A percentile compares a stretch with the other conserved stretches of the same genome.
Conservation (phyloP, 2,113 vertebrate species). For the Eidolon helvum region DNA sequence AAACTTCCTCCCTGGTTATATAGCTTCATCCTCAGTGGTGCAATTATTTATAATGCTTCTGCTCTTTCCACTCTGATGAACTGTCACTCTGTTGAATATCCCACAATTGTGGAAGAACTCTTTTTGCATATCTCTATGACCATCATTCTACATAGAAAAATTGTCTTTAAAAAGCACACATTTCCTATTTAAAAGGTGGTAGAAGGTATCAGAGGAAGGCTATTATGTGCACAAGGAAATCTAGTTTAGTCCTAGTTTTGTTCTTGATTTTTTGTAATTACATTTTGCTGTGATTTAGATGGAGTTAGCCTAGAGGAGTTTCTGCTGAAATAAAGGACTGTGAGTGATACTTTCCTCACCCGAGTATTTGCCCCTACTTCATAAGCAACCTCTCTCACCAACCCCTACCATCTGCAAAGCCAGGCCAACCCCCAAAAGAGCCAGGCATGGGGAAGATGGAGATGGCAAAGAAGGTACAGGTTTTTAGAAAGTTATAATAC, state of each 20-base stretch:
- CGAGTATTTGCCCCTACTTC: not conserved
- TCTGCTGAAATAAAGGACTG: not conserved
- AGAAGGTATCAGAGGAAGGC: not conserved
- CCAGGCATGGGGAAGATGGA: not conserved
- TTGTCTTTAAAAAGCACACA: not conserved
- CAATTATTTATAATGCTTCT: accelerated
- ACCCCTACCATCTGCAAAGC: not conserved
- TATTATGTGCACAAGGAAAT: not conserved
- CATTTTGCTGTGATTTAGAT: not conserved
- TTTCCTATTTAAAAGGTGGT: not conserved
- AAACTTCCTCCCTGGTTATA: too few relatives aligned
- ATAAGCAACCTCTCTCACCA: not conserved
- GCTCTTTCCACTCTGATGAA: not conserved
- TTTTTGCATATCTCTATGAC: not conserved
- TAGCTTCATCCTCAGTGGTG: not conserved
- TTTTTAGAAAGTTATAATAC: not conserved
- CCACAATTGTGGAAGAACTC: not conserved
- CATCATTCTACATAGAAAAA: not conserved
- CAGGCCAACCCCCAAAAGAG: not conserved
- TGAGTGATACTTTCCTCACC: not conserved
- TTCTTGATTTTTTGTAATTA: not conserved
- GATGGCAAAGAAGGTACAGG: not conserved
- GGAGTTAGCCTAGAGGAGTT: not conserved
- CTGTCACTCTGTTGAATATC: not conserved
- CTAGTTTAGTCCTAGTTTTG: not conserved